Percentiles rank a stretch among this genome's conserved stretches.
Evolutionary conservation across 1,140 invertebrate species (phyloP).

Genomic region (Heliconius himera): DNA sequence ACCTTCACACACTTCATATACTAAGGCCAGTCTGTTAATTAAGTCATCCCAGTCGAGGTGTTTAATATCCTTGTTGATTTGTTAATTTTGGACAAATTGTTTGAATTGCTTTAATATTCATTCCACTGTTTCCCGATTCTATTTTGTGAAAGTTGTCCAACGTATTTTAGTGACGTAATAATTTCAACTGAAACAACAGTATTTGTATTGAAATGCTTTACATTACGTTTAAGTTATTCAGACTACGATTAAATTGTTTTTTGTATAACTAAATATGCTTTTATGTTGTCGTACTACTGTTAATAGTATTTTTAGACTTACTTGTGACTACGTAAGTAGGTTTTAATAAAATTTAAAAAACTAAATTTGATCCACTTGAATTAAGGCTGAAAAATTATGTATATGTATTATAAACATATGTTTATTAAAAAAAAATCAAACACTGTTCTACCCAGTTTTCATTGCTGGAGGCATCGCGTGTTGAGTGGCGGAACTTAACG

Average conservation of each 20-base stretch:
- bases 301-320: too few relatives aligned
- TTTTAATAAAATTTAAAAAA: too few relatives aligned
- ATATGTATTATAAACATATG: too few relatives aligned
- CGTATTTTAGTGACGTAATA: conserved; percentile 19
- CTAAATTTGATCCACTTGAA: too few relatives aligned
- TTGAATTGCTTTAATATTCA: conserved; percentile 37
- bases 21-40: conserved; percentile 60
- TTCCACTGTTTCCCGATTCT: conserved; percentile 18
- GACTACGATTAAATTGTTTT: neutral
- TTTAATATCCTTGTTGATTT: conserved; percentile 65
- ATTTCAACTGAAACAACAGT: neutral
- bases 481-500: too few relatives aligned
- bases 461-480: too few relatives aligned
- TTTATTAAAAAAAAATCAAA: too few relatives aligned
- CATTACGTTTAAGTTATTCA: conserved; percentile 7
- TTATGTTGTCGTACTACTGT: too few relatives aligned
- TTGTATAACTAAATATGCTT: too few relatives aligned
- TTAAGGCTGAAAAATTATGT: too few relatives aligned
- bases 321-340: too few relatives aligned
- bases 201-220: neutral
- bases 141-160: conserved; percentile 14
- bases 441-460: too few relatives aligned
- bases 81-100: conserved; percentile 58
- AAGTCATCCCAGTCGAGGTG: conserved; percentile 61
- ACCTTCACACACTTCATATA: neutral